A percentile compares a stretch with the other conserved stretches of the same genome.
These are phyloP conservation scores for Odobenus rosmarus DNA, from an alignment of 2,113 vertebrate genomes.

Conservation along the genomic window DNA sequence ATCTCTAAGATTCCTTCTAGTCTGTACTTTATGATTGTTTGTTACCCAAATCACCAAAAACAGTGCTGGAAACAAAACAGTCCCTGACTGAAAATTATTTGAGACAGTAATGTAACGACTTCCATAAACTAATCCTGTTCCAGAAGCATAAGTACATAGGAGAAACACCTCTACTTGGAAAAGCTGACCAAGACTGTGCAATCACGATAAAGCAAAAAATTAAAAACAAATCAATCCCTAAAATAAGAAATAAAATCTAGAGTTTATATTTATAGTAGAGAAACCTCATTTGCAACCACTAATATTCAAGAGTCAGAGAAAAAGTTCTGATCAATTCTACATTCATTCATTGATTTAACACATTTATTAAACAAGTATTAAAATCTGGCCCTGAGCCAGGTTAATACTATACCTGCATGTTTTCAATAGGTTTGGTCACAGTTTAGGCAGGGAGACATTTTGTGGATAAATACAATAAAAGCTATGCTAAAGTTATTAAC, in stretches of 20 bases:
- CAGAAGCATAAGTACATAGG: neutral
- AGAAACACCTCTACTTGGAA: neutral
- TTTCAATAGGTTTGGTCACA: conserved; percentile 28
- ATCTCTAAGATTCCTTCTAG: neutral
- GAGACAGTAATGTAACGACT: neutral
- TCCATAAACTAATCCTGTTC: neutral
- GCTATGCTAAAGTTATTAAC: neutral
- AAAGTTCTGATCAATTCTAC: neutral
- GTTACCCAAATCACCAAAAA: neutral
- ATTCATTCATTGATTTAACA: neutral
- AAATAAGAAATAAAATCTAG: neutral
- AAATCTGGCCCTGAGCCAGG: neutral
- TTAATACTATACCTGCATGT: neutral
- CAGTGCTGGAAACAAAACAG: neutral
- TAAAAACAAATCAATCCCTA: neutral
- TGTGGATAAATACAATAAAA: neutral
- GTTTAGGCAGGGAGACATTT: neutral
- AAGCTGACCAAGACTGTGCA: neutral
- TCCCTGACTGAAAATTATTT: neutral
- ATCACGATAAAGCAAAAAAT: neutral
- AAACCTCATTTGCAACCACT: neutral
- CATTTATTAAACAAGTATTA: neutral
- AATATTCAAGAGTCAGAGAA: neutral
- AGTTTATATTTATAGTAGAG: neutral
- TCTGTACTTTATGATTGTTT: neutral